A percentile compares a stretch with the other conserved stretches of the same genome.
Conservation (phyloP, 2,797 vertebrate species). For the Eulemur rubriventer region DNA sequence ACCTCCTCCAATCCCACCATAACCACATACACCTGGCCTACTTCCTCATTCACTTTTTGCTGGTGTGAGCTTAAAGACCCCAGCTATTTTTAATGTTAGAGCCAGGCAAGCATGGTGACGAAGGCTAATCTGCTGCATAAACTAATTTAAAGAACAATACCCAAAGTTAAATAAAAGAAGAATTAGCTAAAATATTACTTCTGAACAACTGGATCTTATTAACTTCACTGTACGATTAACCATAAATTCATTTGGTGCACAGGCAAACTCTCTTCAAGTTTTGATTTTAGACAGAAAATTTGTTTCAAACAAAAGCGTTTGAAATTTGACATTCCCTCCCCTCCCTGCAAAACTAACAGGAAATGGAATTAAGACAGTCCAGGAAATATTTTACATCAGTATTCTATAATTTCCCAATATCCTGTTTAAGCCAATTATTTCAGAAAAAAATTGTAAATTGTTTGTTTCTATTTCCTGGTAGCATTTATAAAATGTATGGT, state of each 20-base stretch:
- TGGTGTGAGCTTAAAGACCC: not conserved
- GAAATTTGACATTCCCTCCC: not conserved
- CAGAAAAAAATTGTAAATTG: not conserved
- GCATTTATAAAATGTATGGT: conserved; percentile 30
- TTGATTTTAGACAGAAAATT: conserved; percentile 16
- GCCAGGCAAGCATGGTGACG: not conserved
- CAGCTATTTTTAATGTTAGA: not conserved
- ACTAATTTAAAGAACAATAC: not conserved
- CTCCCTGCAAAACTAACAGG: not conserved
- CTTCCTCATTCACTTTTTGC: not conserved
- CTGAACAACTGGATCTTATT: not conserved
- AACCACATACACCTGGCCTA: not conserved
- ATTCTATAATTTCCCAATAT: conserved; percentile 51
- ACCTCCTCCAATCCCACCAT: not conserved
- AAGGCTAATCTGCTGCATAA: conserved; percentile 29
- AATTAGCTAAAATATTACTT: not conserved
- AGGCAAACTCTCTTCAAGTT: not conserved
- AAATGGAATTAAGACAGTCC: conserved; percentile 36
- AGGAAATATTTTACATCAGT: conserved; percentile 1
- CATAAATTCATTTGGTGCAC: not conserved
- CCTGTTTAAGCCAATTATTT: conserved; percentile 37
- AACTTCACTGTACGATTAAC: not conserved
- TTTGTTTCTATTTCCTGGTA: conserved; percentile 4
- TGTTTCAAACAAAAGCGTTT: conserved; percentile 1
- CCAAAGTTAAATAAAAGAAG: conserved; percentile 25